Evolutionary conservation across 2,888 invertebrate species (phyloP), one percentile per base, ranked within the genome.

Genomic region (Lycaena phlaeas): DNA sequence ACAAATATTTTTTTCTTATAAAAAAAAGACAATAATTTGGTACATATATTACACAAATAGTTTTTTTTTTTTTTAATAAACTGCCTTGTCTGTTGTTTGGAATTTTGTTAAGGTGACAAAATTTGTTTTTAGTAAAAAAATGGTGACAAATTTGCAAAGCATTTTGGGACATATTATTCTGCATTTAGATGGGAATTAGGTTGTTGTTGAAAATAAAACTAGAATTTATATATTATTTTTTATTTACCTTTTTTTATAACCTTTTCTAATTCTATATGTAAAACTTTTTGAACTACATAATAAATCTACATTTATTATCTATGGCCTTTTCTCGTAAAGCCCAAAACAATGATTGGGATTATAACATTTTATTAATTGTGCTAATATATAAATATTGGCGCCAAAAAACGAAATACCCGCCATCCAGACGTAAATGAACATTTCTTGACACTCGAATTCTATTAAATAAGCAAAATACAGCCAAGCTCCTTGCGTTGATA

Each of bases 401-500:
- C 89, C 74, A 65, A 97, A 95, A 65, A 99, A 97, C 2, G 93
- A 69, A 3, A 95, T 77, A 27, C 96, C 88, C 51, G 94, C 92
- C 7, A 92, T 56, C 92, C 97, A 98, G 54, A 99, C 88, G 53
- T 88, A 89, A 28, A 92, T 64, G 64, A 96, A 97, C 0, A 94
- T 92, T 64, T 96, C 91, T 49, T 88, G 77, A 5, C 93, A 91
- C 58, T 90, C 87, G 71, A 98, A 99, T 69, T 99, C 99, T 25
- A 98, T 78, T 31, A 92, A 84, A 78, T 97, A 99, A 0, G 98
- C 99, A 27, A 92, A 90, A 27, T 91, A 77, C 6, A 99, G 82
- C 99, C 99, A 99, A 1, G 92, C 71, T 0, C 84, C 90, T 84
- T 99, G 97, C 1, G 91, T 89, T 0, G 81, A 52, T 6, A 89